Evolutionary conservation across 2,797 vertebrate genomes (phyloP), one percentile per base, ranked within the genome.

Genomic region (Lycodopsis pacificus): DNA sequence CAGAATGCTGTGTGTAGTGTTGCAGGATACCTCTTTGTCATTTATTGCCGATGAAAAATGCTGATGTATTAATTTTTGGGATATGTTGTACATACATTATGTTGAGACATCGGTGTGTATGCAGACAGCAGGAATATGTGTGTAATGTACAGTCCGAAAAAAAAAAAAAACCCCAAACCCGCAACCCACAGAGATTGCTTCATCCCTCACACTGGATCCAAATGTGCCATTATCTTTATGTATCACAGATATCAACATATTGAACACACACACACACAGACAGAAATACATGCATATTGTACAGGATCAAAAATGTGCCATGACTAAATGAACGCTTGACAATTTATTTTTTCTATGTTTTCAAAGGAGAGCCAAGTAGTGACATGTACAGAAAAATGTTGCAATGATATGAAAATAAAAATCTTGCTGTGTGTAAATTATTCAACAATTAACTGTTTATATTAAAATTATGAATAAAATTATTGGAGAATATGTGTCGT

Each of bases 371-470:
- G 96, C 96, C 95, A 96, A 96, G 96, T 96, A 95, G 96, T 95
- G 93, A 95, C 91, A 86, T 97, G 96, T 97, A 97, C 94, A 97
- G 95, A 95, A 95, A 95, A 95, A 95, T 94, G 94, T 96, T 96
- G 95, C 95, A 96, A 93, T 96, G 95, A 94, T 92, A 94, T 93
- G 94, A 95, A 92, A 92, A 93, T 91, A 94, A 95, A 95, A 95
- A 94, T 91, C 86, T 95, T 96, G 96, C 95, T 95, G 96, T 97
- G 97, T 97, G 97, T 98, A 96, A 97, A 96, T 96, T 97, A 96
- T 96, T 96, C 96, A 96, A 96, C 95, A 96, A 98, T 98, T 96
- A 97, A 96, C 95, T 97, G 97, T 98, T 98, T 97, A 96, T 98
- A 98, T 97, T 95, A 96, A 97, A 97, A 96, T 96, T 96, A 95